Evolutionary conservation across 53 echinoderm and acorn worm genomes (phyloP).

Genomic region (Patiria pectinifera): DNA sequence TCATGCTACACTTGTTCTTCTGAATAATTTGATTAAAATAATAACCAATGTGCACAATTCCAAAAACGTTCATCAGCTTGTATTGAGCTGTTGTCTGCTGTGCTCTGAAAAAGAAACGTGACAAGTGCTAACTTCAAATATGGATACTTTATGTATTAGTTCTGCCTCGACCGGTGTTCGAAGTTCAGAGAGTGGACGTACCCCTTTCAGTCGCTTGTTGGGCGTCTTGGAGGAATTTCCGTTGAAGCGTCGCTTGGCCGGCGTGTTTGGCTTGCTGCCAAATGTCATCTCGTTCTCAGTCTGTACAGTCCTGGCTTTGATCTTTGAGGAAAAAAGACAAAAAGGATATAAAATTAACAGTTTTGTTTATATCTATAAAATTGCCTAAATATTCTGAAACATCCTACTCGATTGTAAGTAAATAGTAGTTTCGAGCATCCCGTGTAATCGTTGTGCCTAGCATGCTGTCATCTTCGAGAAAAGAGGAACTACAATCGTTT

Average conservation of each 20-base stretch:
- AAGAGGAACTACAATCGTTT: too few species aligned
- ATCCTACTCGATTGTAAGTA: too few species aligned
- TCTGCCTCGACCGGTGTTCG: not conserved
- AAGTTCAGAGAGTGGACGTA: constrained; percentile 53
- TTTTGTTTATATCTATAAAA: not conserved
- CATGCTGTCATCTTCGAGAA: too few species aligned
- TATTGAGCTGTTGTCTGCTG: not conserved
- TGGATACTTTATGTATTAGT: not conserved
- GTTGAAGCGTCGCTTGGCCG: constrained; percentile 85
- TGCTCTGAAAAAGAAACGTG: not conserved
- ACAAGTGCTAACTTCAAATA: not conserved
- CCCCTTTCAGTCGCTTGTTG: constrained; percentile 85
- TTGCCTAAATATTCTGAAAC: too few species aligned
- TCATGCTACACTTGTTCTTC: too few species aligned
- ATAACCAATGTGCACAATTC: too few species aligned
- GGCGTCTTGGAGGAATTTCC: constrained; percentile 80
- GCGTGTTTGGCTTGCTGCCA: constrained; percentile 96
- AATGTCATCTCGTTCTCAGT: constrained; percentile 92
- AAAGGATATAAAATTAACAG: not conserved
- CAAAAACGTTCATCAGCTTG: too few species aligned
- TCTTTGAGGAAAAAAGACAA: constrained; percentile 45
- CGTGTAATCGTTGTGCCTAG: too few species aligned
- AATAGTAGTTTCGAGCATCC: too few species aligned
- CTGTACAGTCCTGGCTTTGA: constrained; percentile 76
- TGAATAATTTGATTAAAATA: too few species aligned